These are phyloP conservation scores for Telenomus remus DNA, from an alignment of 1,140 invertebrate species.

Conservation along the genomic window DNA sequence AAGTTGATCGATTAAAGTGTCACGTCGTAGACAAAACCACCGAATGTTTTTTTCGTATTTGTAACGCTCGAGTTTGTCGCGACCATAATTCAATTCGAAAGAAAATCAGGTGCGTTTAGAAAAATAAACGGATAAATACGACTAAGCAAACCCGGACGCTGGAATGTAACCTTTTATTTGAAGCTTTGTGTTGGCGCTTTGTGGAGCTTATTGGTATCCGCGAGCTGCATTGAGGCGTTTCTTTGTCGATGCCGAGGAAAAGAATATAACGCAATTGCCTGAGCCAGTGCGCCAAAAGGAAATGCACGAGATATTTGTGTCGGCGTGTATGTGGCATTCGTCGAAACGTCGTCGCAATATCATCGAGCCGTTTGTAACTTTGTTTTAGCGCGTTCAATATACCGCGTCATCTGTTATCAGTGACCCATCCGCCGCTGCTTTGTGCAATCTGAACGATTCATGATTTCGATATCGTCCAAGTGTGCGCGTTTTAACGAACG, in stretches of 20 bases:
- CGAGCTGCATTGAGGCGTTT: constrained; percentile 11
- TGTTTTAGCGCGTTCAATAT: constrained; percentile 40
- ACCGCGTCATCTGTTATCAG: constrained; percentile 39
- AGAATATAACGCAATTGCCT: constrained; percentile 35
- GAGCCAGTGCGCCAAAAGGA: constrained; percentile 19
- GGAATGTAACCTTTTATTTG: constrained; percentile 33
- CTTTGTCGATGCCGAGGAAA: constrained; percentile 26
- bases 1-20: not conserved
- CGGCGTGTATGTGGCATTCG: constrained; percentile 20
- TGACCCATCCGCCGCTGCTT: constrained; percentile 15
- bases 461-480: constrained; percentile 16
- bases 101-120: no score
- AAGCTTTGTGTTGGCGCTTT: constrained; percentile 20
- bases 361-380: constrained; percentile 35
- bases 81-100: no score
- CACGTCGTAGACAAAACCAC: not conserved
- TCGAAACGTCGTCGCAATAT: constrained; percentile 38
- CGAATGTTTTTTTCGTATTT: no score
- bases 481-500: constrained; percentile 6
- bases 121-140: constrained; percentile 22
- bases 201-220: constrained; percentile 30
- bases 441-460: constrained; percentile 4
- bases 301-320: constrained; percentile 39
- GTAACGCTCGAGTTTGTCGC: no score
- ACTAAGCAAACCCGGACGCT: constrained; percentile 19